Percentiles rank a stretch among this genome's conserved stretches.
Conservation (phyloP, 2,888 invertebrate species). For the Hylaea fasciaria region DNA sequence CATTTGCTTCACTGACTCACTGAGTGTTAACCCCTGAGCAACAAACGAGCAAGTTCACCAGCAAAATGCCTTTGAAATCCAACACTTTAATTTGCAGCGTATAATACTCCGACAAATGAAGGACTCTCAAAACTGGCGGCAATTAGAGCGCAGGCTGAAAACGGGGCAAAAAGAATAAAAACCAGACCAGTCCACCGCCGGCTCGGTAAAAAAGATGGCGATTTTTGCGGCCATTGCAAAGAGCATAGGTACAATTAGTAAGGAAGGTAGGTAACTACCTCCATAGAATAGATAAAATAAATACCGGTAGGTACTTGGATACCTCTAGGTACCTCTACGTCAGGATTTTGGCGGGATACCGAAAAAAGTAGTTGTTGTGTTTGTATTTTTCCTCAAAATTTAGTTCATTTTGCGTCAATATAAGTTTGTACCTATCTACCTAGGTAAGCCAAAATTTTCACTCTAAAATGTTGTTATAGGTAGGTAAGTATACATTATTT, state of each 20-base stretch:
- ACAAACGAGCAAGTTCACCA: conserved; percentile 1
- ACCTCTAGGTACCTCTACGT: too few relatives aligned
- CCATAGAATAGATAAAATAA: too few relatives aligned
- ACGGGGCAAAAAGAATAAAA: conserved; percentile 37
- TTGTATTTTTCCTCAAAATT: too few relatives aligned
- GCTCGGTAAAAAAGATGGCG: conserved; percentile 7
- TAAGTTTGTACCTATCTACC: too few relatives aligned
- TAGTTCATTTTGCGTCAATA: too few relatives aligned
- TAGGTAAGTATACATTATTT: too few relatives aligned
- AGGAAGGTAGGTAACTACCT: too few relatives aligned
- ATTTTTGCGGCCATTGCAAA: background rate
- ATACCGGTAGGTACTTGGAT: too few relatives aligned
- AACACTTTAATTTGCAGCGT: conserved; percentile 22
- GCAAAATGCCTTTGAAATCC: conserved; percentile 19
- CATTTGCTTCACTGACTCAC: background rate
- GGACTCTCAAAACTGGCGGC: conserved; percentile 24
- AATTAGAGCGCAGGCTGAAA: conserved; percentile 25
- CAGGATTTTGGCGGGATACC: too few relatives aligned
- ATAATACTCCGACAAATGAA: conserved; percentile 27
- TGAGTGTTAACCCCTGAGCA: background rate
- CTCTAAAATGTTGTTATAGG: too few relatives aligned
- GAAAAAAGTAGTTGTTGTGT: too few relatives aligned
- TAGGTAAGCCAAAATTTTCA: too few relatives aligned
- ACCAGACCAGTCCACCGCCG: background rate
- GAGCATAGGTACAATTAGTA: background rate